phyloP scores from a whole-genome alignment of 2,797 vertebrate genomes.

The Trichosurus vulpecula region DNA sequence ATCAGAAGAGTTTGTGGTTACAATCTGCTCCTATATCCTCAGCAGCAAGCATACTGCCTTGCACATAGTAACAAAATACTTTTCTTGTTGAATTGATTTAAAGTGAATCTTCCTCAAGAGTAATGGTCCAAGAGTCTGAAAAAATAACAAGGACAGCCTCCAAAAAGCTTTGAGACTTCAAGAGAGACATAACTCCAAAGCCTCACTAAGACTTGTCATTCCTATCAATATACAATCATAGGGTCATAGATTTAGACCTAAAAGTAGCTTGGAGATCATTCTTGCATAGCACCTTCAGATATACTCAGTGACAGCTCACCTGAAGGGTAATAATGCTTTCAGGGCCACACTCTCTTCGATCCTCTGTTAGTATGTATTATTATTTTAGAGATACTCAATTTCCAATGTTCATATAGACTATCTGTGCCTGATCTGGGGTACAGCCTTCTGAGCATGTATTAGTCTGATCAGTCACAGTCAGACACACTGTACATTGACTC shows the following conservation, averaged over 20 bases:
- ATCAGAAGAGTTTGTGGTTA: background rate
- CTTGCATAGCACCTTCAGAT: background rate
- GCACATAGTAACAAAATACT: background rate
- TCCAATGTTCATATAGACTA: background rate
- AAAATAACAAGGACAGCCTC: background rate
- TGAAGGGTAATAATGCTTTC: background rate
- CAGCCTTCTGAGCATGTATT: background rate
- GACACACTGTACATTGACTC: background rate
- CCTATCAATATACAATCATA: too few relatives aligned
- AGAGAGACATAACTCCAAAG: too few relatives aligned
- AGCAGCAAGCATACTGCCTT: background rate
- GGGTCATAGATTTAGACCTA: too few relatives aligned
- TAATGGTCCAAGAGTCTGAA: background rate
- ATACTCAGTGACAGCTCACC: background rate
- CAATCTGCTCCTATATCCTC: background rate
- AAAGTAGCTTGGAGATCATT: too few relatives aligned
- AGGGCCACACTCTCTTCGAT: background rate
- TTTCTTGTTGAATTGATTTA: background rate
- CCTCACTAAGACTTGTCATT: too few relatives aligned
- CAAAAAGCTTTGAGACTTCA: background rate
- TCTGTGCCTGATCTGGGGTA: background rate
- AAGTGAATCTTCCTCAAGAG: background rate
- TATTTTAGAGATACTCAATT: background rate
- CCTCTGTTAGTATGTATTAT: background rate
- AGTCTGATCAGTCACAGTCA: background rate